Percentiles rank a stretch among this genome's conserved stretches.
These are phyloP conservation scores for Zaprionus vittiger DNA, from an alignment of 1,140 invertebrate genomes.

Conservation along the genomic window DNA sequence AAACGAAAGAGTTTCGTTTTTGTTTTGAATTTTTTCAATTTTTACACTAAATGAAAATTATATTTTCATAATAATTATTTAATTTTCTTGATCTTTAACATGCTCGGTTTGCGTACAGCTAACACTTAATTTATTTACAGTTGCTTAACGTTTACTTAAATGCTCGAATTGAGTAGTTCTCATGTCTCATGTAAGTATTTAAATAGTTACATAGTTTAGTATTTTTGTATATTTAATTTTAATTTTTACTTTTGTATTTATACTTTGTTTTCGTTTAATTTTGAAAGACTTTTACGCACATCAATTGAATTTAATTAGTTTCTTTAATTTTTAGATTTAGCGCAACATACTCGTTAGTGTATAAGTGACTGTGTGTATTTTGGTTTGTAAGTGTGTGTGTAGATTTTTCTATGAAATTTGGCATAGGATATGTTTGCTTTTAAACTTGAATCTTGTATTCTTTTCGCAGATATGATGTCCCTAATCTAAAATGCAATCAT, in stretches of 20 bases:
- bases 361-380: background rate
- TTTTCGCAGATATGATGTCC: slow-evolving; percentile 26
- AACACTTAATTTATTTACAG: slow-evolving; percentile 64
- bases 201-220: slow-evolving; percentile 33
- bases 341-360: slow-evolving; percentile 17
- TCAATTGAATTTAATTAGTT: slow-evolving; percentile 59
- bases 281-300: slow-evolving; percentile 59
- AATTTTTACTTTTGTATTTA: background rate
- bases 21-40: slow-evolving; percentile 7
- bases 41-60: slow-evolving; percentile 53
- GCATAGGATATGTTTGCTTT: slow-evolving; percentile 79
- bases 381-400: background rate
- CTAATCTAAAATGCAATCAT: slow-evolving; percentile 5
- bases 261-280: slow-evolving; percentile 26
- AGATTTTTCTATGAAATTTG: slow-evolving; percentile 76
- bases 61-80: slow-evolving; percentile 57
- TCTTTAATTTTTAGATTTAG: slow-evolving; percentile 42
- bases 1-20: slow-evolving; percentile 1
- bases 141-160: slow-evolving; percentile 66
- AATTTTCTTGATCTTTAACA: slow-evolving; percentile 38
- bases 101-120: slow-evolving; percentile 27
- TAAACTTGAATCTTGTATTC: slow-evolving; percentile 28
- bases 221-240: slow-evolving; percentile 12
- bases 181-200: slow-evolving; percentile 27
- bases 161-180: slow-evolving; percentile 70